A percentile compares a stretch with the other conserved stretches of the same genome.
Evolutionary conservation across 1,140 invertebrate genomes (phyloP).

Genomic region (Leptinotarsa undecemlineata): DNA sequence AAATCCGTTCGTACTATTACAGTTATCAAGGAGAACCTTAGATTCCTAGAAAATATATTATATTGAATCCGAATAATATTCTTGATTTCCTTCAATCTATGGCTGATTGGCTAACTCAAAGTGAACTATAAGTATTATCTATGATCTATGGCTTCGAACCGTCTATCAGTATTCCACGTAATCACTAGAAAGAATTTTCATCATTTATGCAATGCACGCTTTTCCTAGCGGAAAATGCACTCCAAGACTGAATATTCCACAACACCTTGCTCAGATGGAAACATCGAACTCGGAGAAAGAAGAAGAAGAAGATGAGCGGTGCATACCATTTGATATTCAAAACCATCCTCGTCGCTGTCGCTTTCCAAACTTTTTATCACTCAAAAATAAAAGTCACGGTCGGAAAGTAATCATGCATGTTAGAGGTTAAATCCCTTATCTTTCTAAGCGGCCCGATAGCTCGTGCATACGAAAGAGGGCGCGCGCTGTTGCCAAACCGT

Average conservation of each 20-base stretch:
- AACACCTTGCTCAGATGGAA: too few relatives aligned
- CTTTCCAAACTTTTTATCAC: slow-evolving; percentile 46
- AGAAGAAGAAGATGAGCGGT: not conserved
- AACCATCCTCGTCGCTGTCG: slow-evolving; percentile 19
- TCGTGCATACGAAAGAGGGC: slow-evolving; percentile 40
- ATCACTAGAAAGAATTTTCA: too few relatives aligned
- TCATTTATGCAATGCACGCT: too few relatives aligned
- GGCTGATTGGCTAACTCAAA: too few relatives aligned
- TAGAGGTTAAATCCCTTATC: slow-evolving; percentile 51
- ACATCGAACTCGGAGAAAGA: too few relatives aligned
- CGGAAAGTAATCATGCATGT: slow-evolving; percentile 51
- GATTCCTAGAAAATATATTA: too few relatives aligned
- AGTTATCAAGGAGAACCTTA: too few relatives aligned
- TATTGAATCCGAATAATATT: too few relatives aligned
- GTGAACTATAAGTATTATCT: not conserved
- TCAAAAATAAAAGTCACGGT: slow-evolving; percentile 50
- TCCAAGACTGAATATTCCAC: too few relatives aligned
- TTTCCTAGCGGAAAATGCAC: too few relatives aligned
- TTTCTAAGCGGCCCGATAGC: slow-evolving; percentile 40
- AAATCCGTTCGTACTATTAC: too few relatives aligned
- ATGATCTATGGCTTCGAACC: not conserved
- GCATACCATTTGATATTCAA: slow-evolving; percentile 24
- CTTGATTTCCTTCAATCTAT: too few relatives aligned
- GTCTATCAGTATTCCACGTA: not conserved
- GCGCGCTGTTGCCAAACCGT: slow-evolving; percentile 17